A percentile compares a stretch with the other conserved stretches of the same genome.
These are phyloP conservation scores for Littorina saxatilis DNA, from an alignment of 1,140 invertebrate genomes.

Conservation along the genomic window DNA sequence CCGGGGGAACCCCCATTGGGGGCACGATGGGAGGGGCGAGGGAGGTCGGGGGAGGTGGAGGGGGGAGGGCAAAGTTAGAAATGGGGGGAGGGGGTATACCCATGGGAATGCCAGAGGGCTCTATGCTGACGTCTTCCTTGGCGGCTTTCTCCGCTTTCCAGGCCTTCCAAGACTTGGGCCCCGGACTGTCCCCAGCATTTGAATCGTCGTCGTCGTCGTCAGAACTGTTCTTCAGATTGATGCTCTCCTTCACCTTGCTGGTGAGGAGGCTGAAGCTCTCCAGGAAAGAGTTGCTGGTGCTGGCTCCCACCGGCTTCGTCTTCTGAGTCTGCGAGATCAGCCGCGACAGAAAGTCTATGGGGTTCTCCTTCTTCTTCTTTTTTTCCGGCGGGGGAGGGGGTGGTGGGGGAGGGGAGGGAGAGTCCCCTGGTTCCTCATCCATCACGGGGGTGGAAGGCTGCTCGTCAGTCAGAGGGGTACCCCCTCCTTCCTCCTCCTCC, in stretches of 20 bases:
- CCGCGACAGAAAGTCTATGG: slow-evolving; percentile 71
- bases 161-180: slow-evolving; percentile 57
- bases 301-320: slow-evolving; percentile 36
- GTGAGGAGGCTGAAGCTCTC: slow-evolving; percentile 63
- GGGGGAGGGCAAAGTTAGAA: slow-evolving; percentile 17
- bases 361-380: slow-evolving; percentile 57
- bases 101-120: not conserved
- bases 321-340: slow-evolving; percentile 67
- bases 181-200: slow-evolving; percentile 6
- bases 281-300: slow-evolving; percentile 57
- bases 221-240: not conserved
- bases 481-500: slow-evolving; percentile 56
- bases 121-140: not conserved
- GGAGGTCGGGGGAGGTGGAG: slow-evolving; percentile 21
- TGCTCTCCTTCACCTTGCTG: slow-evolving; percentile 29
- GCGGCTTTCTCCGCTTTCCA: slow-evolving; percentile 60
- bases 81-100: slow-evolving; percentile 15
- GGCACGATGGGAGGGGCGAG: slow-evolving; percentile 29
- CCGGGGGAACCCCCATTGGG: slow-evolving; percentile 33
- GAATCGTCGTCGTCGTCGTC: not conserved
- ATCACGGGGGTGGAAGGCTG: slow-evolving; percentile 53
- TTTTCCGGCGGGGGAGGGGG: not conserved
- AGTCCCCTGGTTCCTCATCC: slow-evolving; percentile 53
- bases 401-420: slow-evolving; percentile 23
- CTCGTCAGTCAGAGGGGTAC: slow-evolving; percentile 68